Conservation (phyloP, 2,797 vertebrate species). For the Jordanella pulchra region DNA sequence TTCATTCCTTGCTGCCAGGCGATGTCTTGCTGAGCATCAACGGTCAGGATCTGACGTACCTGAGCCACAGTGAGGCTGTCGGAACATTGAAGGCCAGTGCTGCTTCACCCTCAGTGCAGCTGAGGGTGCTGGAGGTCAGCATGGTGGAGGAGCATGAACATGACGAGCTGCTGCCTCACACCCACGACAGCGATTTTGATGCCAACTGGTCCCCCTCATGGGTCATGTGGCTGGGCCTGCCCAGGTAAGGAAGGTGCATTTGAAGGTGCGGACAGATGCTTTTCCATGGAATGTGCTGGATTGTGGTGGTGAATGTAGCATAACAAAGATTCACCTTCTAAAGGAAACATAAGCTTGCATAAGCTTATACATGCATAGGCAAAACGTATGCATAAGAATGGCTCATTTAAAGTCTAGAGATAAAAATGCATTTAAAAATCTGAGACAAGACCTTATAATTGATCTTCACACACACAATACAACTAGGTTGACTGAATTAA, state of each 20-base stretch:
- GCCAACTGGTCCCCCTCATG: constrained; percentile 97
- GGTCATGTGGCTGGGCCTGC: constrained; percentile 98
- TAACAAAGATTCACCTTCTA: no score
- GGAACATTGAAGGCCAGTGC: constrained; percentile 96
- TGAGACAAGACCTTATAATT: background rate
- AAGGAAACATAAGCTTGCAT: no score
- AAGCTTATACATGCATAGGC: background rate
- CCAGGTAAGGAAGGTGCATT: constrained; percentile 81
- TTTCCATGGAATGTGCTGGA: background rate
- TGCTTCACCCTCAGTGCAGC: constrained; percentile 86
- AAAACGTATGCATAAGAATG: background rate
- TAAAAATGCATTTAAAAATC: background rate
- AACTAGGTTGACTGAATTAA: no score
- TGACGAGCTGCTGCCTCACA: constrained; percentile 83
- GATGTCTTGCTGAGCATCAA: constrained; percentile 96
- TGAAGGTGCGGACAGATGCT: background rate
- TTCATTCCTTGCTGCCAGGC: constrained; percentile 71
- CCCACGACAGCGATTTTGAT: constrained; percentile 93
- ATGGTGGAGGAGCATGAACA: constrained; percentile 85
- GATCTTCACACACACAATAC: background rate
- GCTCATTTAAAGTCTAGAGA: no score
- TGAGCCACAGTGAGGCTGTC: constrained; percentile 96
- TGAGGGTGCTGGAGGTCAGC: constrained; percentile 92
- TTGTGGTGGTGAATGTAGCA: no score
- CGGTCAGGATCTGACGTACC: constrained; percentile 91